Conservation (phyloP, 2,797 vertebrate genomes). For the Macroramphosus scolopax region DNA sequence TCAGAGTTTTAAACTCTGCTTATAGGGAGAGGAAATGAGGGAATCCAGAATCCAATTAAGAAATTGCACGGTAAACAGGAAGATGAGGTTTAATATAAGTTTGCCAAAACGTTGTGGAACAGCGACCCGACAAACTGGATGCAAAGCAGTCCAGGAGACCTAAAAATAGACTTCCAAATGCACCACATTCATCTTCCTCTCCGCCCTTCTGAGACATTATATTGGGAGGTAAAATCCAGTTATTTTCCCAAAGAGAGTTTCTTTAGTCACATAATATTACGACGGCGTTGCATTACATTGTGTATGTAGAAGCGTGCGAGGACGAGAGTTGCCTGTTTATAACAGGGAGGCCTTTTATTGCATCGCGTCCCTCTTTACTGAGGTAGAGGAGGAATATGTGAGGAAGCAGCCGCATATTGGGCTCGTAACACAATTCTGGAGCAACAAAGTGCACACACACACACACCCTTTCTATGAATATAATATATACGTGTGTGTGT, state of each 20-base stretch:
- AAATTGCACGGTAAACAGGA: conserved; percentile 7
- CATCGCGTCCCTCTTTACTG: conserved; percentile 47
- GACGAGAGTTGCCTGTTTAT: conserved; percentile 36
- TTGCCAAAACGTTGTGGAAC: conserved; percentile 40
- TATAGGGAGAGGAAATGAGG: no score
- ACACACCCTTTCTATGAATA: no score
- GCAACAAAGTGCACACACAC: conserved; percentile 5
- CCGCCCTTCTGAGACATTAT: conserved; percentile 59
- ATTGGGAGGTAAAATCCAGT: conserved; percentile 70
- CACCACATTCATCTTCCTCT: conserved; percentile 75
- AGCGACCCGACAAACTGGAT: conserved; percentile 57
- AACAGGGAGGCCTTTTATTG: conserved; percentile 70
- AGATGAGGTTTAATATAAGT: conserved; percentile 41
- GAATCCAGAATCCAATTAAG: conserved; percentile 8
- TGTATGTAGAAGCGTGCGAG: conserved; percentile 18
- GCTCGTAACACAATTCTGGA: conserved; percentile 53
- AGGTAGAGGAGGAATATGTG: conserved; percentile 50
- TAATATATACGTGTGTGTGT: no score
- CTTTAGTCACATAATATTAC: conserved; percentile 77
- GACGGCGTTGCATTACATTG: conserved; percentile 66
- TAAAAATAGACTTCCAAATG: conserved; percentile 79
- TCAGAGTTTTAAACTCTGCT: no score
- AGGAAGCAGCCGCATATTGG: conserved; percentile 55
- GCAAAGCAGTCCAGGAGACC: conserved; percentile 56
- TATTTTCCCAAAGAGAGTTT: conserved; percentile 76